Evolutionary conservation across 2,113 vertebrate species (phyloP).

Genomic region (Indicator maculatus): DNA sequence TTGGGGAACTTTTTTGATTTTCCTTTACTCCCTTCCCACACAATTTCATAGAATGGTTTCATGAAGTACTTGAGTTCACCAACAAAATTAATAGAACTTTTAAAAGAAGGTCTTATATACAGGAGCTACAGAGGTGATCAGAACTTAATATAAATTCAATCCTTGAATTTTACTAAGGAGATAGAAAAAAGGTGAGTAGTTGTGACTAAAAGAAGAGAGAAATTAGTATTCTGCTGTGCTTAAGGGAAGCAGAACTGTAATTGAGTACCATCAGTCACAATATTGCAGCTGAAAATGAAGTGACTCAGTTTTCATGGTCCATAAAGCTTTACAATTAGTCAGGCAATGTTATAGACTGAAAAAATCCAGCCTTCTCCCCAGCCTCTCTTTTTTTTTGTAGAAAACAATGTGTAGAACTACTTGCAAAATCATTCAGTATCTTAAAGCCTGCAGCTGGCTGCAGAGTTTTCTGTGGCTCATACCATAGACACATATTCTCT

Average conservation of each 20-base stretch:
- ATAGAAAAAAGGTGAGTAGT: background rate
- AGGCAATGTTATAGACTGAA: background rate
- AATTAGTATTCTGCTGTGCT: background rate
- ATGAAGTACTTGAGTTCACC: background rate
- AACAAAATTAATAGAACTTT: background rate
- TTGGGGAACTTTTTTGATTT: background rate
- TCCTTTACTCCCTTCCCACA: background rate
- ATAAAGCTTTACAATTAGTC: constrained; percentile 25
- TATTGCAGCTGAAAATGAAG: constrained; percentile 1
- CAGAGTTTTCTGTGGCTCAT: background rate
- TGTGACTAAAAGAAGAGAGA: background rate
- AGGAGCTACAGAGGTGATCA: background rate
- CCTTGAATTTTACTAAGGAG: background rate
- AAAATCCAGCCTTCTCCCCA: background rate
- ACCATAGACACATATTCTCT: background rate
- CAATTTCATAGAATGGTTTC: background rate
- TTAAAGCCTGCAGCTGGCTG: background rate
- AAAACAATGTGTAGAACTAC: background rate
- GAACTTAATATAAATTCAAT: background rate
- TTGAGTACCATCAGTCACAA: background rate
- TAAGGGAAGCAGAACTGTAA: constrained; percentile 4
- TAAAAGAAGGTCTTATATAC: background rate
- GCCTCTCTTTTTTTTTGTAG: background rate
- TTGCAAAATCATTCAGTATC: background rate
- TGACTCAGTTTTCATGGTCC: constrained; percentile 18